These are phyloP conservation scores for Philopedon plagiatum DNA, from an alignment of 2,888 invertebrate genomes.

Conservation along the genomic window DNA sequence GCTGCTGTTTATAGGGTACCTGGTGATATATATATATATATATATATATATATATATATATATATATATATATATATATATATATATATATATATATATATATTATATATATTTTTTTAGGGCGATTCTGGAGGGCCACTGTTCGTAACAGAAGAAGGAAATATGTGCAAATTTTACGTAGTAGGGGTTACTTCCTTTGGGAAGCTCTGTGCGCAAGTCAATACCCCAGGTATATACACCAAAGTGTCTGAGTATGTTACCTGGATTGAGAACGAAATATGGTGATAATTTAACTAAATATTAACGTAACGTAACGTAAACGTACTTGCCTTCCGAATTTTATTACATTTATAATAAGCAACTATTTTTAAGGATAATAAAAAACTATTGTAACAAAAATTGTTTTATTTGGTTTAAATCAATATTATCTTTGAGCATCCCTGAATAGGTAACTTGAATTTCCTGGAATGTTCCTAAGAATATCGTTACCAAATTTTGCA, in stretches of 20 bases:
- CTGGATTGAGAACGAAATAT: constrained; percentile 75
- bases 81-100: no score
- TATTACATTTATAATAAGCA: not conserved
- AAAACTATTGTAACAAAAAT: constrained; percentile 5
- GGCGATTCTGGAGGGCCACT: constrained; percentile 85
- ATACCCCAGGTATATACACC: constrained; percentile 74
- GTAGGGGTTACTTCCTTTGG: constrained; percentile 76
- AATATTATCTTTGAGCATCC: not conserved
- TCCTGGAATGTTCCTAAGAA: no score
- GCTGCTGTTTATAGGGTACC: no score
- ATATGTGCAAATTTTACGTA: constrained; percentile 73
- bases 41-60: no score
- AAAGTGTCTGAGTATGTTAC: constrained; percentile 71
- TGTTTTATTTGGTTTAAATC: constrained; percentile 14
- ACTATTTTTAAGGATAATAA: not conserved
- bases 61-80: no score
- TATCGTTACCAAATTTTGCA: no score
- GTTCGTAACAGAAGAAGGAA: constrained; percentile 70
- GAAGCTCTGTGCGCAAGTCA: constrained; percentile 69
- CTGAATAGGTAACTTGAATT: no score
- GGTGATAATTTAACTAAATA: constrained; percentile 61
- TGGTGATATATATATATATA: no score
- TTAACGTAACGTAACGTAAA: no score
- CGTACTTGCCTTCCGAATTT: not conserved
- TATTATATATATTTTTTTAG: no score